Conservation (phyloP, 2,113 vertebrate species). For the Cathartes aura region DNA sequence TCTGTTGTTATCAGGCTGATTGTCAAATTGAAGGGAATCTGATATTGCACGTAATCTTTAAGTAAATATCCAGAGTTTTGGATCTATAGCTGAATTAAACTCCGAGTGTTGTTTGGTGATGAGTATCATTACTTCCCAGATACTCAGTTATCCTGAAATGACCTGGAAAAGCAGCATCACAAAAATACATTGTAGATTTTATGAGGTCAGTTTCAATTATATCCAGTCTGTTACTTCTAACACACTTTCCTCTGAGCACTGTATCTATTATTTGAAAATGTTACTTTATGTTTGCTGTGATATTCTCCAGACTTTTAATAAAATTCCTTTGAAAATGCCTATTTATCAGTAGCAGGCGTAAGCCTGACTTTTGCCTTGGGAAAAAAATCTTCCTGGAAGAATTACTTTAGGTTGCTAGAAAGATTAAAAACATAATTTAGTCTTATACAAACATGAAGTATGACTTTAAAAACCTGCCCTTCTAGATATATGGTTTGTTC, state of each 20-base stretch:
- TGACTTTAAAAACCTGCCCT: not conserved
- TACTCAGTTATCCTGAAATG: conserved; percentile 67
- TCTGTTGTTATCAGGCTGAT: not conserved
- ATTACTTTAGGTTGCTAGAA: conserved; percentile 36
- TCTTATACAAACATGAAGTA: conserved; percentile 34
- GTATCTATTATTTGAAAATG: not conserved
- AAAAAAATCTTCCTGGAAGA: conserved; percentile 31
- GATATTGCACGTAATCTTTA: conserved; percentile 40
- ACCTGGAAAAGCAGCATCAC: conserved; percentile 42
- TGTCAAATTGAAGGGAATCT: not conserved
- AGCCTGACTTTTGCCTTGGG: conserved; percentile 31
- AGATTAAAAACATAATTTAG: conserved; percentile 68
- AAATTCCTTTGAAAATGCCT: conserved; percentile 30
- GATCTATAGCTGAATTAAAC: conserved; percentile 19
- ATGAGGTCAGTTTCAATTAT: conserved; percentile 61
- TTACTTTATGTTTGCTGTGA: conserved; percentile 1
- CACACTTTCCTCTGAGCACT: not conserved
- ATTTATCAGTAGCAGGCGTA: conserved; percentile 4
- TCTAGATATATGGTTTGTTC: conserved; percentile 7
- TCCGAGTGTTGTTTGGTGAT: not conserved
- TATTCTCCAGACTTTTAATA: conserved; percentile 28
- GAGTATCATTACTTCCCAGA: not conserved
- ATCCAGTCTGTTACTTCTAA: conserved; percentile 31
- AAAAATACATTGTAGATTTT: conserved; percentile 35
- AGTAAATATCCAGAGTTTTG: conserved; percentile 2